Conservation (phyloP, 2,113 vertebrate species). For the Ptyas mucosa region DNA sequence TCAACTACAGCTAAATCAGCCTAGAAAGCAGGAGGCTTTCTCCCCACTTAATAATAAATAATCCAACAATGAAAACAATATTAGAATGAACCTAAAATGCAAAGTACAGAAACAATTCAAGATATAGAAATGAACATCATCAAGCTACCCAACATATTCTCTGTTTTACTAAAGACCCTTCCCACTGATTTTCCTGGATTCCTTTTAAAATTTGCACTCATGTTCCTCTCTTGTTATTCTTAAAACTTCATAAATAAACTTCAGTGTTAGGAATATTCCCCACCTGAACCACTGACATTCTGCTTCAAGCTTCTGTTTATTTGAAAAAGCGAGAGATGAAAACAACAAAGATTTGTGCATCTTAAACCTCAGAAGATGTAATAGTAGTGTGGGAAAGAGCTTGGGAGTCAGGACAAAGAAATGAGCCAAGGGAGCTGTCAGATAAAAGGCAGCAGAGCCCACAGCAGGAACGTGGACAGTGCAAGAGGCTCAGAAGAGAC, state of each 20-base stretch:
- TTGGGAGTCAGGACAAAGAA: background rate
- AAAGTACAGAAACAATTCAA: constrained; percentile 26
- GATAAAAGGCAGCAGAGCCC: background rate
- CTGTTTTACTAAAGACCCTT: background rate
- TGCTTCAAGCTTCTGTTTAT: constrained; percentile 37
- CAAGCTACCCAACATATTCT: constrained; percentile 31
- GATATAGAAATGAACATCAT: constrained; percentile 34
- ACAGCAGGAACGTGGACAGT: background rate
- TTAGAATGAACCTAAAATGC: background rate
- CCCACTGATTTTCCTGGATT: background rate
- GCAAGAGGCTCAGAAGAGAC: background rate
- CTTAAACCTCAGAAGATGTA: constrained; percentile 1
- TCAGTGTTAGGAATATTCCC: constrained; percentile 36
- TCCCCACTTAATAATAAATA: background rate
- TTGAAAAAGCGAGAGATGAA: constrained; percentile 34
- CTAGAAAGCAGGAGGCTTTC: background rate
- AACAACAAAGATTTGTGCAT: fast-evolving
- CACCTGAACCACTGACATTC: background rate
- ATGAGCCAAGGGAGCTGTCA: background rate
- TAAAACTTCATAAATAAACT: constrained; percentile 27
- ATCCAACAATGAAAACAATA: background rate
- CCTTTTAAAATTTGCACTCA: constrained; percentile 32
- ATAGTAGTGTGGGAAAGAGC: background rate
- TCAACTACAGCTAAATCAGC: background rate
- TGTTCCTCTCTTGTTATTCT: constrained; percentile 26